Conservation (phyloP, 2,888 invertebrate species). For the Epinotia brunnichana region DNA sequence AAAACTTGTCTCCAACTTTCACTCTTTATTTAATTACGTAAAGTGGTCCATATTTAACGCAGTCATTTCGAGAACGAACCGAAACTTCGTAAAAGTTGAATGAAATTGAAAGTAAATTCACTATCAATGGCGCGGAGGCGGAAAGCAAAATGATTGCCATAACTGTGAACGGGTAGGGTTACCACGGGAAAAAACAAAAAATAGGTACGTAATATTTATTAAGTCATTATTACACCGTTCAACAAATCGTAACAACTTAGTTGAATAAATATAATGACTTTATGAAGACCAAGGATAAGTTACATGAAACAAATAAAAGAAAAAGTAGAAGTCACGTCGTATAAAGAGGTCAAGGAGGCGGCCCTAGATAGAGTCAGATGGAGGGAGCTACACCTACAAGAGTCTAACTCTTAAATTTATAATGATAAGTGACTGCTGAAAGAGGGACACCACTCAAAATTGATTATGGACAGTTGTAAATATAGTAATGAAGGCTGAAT, state of each 20-base stretch:
- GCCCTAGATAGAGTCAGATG: too few relatives aligned
- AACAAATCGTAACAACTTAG: background rate
- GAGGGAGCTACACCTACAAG: too few relatives aligned
- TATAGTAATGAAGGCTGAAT: too few relatives aligned
- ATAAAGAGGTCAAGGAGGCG: too few relatives aligned
- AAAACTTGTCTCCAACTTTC: conserved; percentile 36
- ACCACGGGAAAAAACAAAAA: conserved; percentile 22
- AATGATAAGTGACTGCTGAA: too few relatives aligned
- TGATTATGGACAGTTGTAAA: too few relatives aligned
- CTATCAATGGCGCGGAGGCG: conserved; percentile 52
- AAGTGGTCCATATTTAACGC: conserved; percentile 30
- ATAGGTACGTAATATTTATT: background rate
- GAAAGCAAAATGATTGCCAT: conserved; percentile 52
- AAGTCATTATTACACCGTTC: background rate
- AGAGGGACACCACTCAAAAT: too few relatives aligned
- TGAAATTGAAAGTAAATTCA: conserved; percentile 63
- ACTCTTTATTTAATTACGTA: conserved; percentile 40
- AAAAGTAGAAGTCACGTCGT: too few relatives aligned
- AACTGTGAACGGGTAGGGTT: conserved; percentile 43
- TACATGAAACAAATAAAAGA: too few relatives aligned
- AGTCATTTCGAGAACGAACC: background rate
- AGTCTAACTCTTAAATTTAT: too few relatives aligned
- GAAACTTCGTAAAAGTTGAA: conserved; percentile 45
- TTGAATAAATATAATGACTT: background rate
- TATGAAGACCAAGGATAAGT: too few relatives aligned